These are phyloP conservation scores for Speoplatyrhinus poulsoni DNA, from an alignment of 2,113 vertebrate species.

Conservation along the genomic window DNA sequence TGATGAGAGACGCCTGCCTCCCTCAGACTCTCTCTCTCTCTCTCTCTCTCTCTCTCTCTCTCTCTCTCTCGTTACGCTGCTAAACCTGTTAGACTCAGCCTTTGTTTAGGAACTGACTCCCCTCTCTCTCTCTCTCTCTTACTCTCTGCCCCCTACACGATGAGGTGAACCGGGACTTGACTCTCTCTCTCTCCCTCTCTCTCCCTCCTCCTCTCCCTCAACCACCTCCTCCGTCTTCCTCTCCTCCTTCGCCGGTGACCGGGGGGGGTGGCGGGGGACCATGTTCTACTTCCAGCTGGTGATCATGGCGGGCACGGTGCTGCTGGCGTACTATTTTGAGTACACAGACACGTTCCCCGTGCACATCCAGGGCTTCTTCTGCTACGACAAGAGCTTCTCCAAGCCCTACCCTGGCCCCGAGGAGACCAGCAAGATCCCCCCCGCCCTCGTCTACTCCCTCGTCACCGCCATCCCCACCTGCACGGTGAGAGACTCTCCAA, in stretches of 20 bases:
- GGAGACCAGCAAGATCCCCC: constrained; percentile 82
- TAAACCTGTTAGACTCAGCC: too few species aligned
- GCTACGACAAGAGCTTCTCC: constrained; percentile 85
- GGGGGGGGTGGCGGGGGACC: constrained; percentile 60
- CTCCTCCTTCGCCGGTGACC: neutral
- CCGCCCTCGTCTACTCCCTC: constrained; percentile 84
- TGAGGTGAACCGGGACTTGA: too few species aligned
- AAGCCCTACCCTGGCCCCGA: constrained; percentile 90
- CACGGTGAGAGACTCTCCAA: constrained; percentile 75
- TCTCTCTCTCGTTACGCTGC: constrained; percentile 11
- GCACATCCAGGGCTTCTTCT: constrained; percentile 91
- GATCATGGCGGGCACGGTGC: constrained; percentile 86
- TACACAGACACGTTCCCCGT: constrained; percentile 92
- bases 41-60: constrained; percentile 44
- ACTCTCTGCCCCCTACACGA: constrained; percentile 34
- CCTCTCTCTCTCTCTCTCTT: constrained; percentile 9
- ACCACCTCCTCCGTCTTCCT: neutral
- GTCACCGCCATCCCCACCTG: constrained; percentile 84
- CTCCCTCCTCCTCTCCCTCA: constrained; percentile 20
- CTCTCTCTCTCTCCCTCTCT: constrained; percentile 14
- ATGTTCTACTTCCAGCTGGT: constrained; percentile 87
- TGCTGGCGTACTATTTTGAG: constrained; percentile 91
- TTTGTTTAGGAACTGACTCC: too few species aligned
- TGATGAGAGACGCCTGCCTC: too few species aligned
- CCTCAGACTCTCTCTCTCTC: constrained; percentile 8